Base-by-base conservation (phyloP, 2,888 invertebrate species). In the Aspidiotus rigidus region DNA sequence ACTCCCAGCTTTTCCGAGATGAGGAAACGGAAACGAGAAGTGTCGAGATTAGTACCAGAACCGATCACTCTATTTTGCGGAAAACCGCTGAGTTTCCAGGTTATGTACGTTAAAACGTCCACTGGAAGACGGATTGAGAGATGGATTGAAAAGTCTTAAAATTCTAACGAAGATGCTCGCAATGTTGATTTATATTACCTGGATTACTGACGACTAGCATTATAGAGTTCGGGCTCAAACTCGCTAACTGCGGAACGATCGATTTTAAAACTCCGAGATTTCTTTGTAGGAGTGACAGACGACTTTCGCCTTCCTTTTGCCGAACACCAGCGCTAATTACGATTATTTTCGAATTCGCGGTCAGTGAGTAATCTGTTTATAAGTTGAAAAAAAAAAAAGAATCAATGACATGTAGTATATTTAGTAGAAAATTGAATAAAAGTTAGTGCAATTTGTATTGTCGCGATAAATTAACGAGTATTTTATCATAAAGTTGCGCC, bases 1-100 rank as follows among this genome's bases (percentile, higher is more conserved):
- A 94, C 85, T 71, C 85, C 84, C 66, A 95, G 81, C 74, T 84
- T 86, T 77, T 93, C 88, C 0, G 92, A 90, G 74, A 95, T 82
- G 70, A 93, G 80, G 79, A 92, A 94, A 49, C 93, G 85, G 81
- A 96, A 93, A 72, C 95, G 82, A 0, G 93, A 90, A 0, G 94
- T 92, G 79, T 95, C 95, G 75, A 96, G 82, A 80, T 94, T 94
- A 55, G 94, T 94, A 7, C 95, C 95, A 60, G 93, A 91, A 10
- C 95, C 95, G 76, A 96, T 87, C 62, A 95, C 90, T 49, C 88
- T 85, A 77, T 92, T 84, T 77, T 87, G 86, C 10, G 95, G 93
- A 74, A 95, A 81, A 8, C 93, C 93, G 73, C 93, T 93, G 69
- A 96, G 77, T 79, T 91, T 93, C 94, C 94, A 96, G n/a, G 94